Percentiles rank a stretch among this genome's conserved stretches.
Conservation (phyloP, 2,888 invertebrate genomes). For the Polymixis flavicincta region DNA sequence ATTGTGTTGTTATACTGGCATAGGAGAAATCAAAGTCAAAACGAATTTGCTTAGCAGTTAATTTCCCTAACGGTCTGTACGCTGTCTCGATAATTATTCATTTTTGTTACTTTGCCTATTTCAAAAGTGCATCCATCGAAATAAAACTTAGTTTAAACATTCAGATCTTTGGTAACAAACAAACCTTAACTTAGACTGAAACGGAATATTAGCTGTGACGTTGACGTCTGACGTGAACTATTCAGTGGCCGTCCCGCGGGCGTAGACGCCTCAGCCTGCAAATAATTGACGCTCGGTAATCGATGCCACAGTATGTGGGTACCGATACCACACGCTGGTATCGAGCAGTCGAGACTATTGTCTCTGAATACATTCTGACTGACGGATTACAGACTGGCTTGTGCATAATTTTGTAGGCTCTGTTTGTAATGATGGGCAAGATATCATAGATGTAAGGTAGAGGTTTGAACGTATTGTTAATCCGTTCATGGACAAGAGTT, state of each 20-base stretch:
- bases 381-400: constrained; percentile 21
- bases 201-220: neutral
- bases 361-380: constrained; percentile 26
- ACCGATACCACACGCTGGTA: constrained; percentile 9
- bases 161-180: neutral
- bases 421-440: neutral
- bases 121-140: neutral
- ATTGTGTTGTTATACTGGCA: neutral
- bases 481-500: too few relatives aligned
- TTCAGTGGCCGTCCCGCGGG: constrained; percentile 25
- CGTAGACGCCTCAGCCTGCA: neutral
- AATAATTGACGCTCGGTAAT: constrained; percentile 25
- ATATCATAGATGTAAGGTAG: too few relatives aligned
- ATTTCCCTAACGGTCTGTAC: too few relatives aligned
- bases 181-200: neutral
- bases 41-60: too few relatives aligned
- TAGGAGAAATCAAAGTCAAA: neutral
- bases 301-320: constrained; percentile 17
- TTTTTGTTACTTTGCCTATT: neutral
- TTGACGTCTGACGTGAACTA: neutral
- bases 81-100: neutral
- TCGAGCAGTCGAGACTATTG: constrained; percentile 30
- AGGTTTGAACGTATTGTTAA: too few relatives aligned
- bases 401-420: neutral
- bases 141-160: neutral